Evolutionary conservation across 2,113 vertebrate species (phyloP).

Genomic region (Phycodurus eques): DNA sequence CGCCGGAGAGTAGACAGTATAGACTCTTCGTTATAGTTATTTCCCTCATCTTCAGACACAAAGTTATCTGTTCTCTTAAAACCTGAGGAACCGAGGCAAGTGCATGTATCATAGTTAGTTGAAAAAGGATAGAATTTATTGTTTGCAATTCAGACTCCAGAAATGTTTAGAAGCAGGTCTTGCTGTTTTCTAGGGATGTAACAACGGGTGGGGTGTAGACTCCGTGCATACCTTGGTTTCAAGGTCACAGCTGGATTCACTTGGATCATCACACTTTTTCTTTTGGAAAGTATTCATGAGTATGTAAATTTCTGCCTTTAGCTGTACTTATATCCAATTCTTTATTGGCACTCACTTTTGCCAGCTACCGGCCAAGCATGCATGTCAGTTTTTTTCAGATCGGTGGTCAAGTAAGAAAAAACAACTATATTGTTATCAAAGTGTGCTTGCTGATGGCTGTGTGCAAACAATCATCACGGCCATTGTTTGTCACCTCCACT

Average conservation of each 20-base stretch:
- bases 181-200: not conserved
- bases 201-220: not conserved
- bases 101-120: not conserved
- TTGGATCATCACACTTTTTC: too few relatives aligned
- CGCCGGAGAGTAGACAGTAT: not conserved
- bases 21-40: not conserved
- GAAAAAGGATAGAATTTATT: not conserved
- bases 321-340: not conserved
- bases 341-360: not conserved
- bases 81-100: not conserved
- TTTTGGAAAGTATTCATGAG: not conserved
- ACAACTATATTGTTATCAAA: not conserved
- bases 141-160: not conserved
- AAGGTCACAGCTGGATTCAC: too few relatives aligned
- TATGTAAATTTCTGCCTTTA: not conserved
- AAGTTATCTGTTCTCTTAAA: not conserved
- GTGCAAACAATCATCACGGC: not conserved
- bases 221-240: too few relatives aligned
- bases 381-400: not conserved
- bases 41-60: not conserved
- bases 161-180: not conserved
- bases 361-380: not conserved
- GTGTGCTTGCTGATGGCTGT: not conserved
- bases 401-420: not conserved
- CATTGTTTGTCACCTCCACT: not conserved